Evolutionary conservation across 2,113 vertebrate species (phyloP).

Genomic region (Uropsilus gracilis): DNA sequence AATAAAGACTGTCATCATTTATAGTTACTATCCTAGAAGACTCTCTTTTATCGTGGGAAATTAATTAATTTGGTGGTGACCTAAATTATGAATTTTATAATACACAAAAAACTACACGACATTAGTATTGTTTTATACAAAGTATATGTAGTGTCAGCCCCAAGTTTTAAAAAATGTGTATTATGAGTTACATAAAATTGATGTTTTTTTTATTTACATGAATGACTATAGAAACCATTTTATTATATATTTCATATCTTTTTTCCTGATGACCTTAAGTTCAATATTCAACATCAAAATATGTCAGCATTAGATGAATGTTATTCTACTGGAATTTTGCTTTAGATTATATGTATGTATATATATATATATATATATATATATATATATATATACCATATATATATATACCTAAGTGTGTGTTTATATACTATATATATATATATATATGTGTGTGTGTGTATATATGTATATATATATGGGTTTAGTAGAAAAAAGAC

Average conservation of each 20-base stretch:
- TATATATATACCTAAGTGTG: too few relatives aligned
- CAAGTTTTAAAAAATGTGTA: neutral
- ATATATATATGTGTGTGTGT: neutral
- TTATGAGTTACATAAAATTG: neutral
- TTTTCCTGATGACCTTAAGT: conserved; percentile 9
- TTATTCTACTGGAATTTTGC: neutral
- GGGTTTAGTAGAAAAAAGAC: neutral
- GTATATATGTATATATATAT: neutral
- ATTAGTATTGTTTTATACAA: neutral
- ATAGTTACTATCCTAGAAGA: neutral
- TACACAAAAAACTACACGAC: neutral
- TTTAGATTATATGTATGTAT: neutral
- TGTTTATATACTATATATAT: neutral
- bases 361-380: neutral
- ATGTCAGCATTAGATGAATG: neutral
- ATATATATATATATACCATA: neutral
- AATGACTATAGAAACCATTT: neutral
- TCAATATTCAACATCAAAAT: neutral
- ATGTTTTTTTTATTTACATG: conserved; percentile 16
- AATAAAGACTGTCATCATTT: neutral
- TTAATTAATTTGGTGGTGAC: neutral
- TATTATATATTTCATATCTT: neutral
- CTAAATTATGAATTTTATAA: conserved; percentile 33
- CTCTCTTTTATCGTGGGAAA: neutral
- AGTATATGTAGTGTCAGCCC: neutral